Percentiles rank a stretch among this genome's conserved stretches.
These are phyloP conservation scores for Ancistrus triradiatus DNA, from an alignment of 2,113 vertebrate genomes.

Conservation along the genomic window DNA sequence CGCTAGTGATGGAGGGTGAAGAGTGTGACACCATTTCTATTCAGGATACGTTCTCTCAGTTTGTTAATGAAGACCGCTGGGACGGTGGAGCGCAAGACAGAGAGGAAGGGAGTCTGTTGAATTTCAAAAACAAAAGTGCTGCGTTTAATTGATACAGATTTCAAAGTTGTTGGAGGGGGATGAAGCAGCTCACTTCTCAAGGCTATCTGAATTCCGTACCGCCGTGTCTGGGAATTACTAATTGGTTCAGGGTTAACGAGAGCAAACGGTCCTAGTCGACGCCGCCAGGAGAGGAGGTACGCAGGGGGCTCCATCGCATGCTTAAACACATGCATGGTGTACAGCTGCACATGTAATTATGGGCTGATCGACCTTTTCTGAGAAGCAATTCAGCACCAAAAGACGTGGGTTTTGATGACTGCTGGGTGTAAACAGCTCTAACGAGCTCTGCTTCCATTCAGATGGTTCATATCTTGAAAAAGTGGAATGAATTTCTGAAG, in stretches of 20 bases:
- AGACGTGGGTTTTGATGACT: constrained; percentile 5
- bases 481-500: too few relatives aligned
- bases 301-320: constrained; percentile 14
- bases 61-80: constrained; percentile 52
- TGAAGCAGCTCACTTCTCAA: constrained; percentile 27
- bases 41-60: constrained; percentile 38
- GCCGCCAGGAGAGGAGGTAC: not conserved
- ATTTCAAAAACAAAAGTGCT: constrained; percentile 40
- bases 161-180: constrained; percentile 27
- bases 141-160: constrained; percentile 50
- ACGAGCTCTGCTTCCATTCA: not conserved
- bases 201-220: constrained; percentile 40
- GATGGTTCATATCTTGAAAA: not conserved
- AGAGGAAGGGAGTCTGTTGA: constrained; percentile 30
- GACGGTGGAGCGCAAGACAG: constrained; percentile 38
- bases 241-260: constrained; percentile 33
- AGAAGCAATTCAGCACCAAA: constrained; percentile 17
- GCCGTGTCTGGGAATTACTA: constrained; percentile 38
- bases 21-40: constrained; percentile 37
- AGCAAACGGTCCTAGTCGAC: constrained; percentile 34
- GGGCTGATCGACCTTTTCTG: constrained; percentile 31
- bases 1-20: not conserved
- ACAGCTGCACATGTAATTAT: constrained; percentile 30
- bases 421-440: not conserved
- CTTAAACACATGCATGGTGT: constrained; percentile 42